Conservation (phyloP, 2,113 vertebrate genomes). For the Salvelinus fontinalis region DNA sequence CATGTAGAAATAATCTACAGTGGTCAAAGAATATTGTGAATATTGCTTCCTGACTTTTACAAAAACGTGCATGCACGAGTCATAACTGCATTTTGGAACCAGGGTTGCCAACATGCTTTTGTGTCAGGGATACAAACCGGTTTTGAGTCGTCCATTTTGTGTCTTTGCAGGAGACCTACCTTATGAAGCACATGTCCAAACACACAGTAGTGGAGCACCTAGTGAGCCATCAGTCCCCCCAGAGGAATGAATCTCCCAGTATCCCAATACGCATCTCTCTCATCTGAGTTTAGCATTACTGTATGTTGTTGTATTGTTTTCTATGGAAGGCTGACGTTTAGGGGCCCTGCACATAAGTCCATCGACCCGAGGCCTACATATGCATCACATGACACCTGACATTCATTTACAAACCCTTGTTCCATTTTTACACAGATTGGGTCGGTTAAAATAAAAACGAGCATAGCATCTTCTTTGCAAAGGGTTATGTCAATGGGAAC, state of each 20-base stretch:
- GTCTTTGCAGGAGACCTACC: constrained; percentile 88
- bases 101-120: background rate
- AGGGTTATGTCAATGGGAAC: constrained; percentile 61
- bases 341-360: constrained; percentile 57
- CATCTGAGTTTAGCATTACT: constrained; percentile 78
- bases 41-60: too few relatives aligned
- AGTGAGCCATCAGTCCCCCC: constrained; percentile 93
- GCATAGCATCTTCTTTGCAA: constrained; percentile 63
- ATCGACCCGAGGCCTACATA: constrained; percentile 66
- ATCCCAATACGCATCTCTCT: constrained; percentile 97
- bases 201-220: constrained; percentile 97
- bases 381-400: constrained; percentile 64
- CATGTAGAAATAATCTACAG: too few relatives aligned
- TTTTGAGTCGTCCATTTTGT: background rate
- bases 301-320: constrained; percentile 28
- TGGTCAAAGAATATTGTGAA: too few relatives aligned
- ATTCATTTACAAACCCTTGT: constrained; percentile 53
- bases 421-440: constrained; percentile 41
- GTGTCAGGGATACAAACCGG: background rate
- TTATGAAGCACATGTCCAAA: constrained; percentile 99
- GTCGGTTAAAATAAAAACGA: constrained; percentile 19
- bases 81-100: too few relatives aligned
- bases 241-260: constrained; percentile 92
- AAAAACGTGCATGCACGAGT: too few relatives aligned
- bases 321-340: constrained; percentile 34